A percentile compares a stretch with the other conserved stretches of the same genome.
Conservation (phyloP, 2,797 vertebrate species). For the Cyclura pinguis region DNA sequence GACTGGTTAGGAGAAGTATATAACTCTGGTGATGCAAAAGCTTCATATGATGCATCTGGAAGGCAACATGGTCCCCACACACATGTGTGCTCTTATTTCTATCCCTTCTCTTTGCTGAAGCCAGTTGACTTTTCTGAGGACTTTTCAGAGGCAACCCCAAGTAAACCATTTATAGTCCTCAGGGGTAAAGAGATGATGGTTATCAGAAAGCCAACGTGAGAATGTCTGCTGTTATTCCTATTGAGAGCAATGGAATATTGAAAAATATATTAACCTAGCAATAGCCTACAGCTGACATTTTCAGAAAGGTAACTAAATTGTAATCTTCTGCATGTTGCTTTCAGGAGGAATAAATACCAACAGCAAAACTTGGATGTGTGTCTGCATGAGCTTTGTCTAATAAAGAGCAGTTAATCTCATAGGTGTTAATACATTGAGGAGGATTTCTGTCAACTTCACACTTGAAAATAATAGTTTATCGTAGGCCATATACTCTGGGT, state of each 20-base stretch:
- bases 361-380: background rate
- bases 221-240: background rate
- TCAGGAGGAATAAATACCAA: background rate
- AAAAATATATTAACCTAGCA: background rate
- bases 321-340: background rate
- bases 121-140: background rate
- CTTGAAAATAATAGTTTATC: no score
- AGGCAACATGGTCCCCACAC: no score
- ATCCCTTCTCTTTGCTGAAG: no score
- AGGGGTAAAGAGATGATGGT: background rate
- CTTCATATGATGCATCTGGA: no score
- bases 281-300: background rate
- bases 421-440: background rate
- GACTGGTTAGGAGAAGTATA: no score
- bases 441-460: no score
- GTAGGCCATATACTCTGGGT: no score
- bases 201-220: background rate
- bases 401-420: background rate
- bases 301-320: background rate
- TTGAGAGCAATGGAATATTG: background rate
- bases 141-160: background rate
- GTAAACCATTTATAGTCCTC: background rate
- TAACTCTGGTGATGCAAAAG: no score
- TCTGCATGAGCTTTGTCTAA: background rate
- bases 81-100: no score